Conservation (phyloP, 92 coral and sea anemone genomes). For the Epizoanthus scotinus region DNA sequence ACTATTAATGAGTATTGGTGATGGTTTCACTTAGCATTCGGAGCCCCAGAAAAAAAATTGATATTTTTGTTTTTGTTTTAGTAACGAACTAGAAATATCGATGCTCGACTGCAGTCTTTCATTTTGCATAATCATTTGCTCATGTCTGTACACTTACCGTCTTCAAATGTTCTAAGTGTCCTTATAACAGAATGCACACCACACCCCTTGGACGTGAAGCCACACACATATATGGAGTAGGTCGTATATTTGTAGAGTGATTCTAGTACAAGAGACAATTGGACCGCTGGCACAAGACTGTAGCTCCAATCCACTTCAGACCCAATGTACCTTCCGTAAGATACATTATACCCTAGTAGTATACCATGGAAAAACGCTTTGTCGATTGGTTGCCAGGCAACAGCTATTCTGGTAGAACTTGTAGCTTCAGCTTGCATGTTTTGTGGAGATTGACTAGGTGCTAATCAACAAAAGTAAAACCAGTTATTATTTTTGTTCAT, state of each 20-base stretch:
- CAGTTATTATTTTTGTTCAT: too few relatives aligned
- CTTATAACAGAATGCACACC: constrained; percentile 51
- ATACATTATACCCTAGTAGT: constrained; percentile 55
- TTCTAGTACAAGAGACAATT: constrained; percentile 12
- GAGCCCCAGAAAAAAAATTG: too few relatives aligned
- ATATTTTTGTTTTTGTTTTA: too few relatives aligned
- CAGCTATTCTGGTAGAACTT: constrained; percentile 54
- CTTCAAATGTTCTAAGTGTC: constrained; percentile 46
- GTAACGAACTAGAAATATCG: too few relatives aligned
- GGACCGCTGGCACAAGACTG: constrained; percentile 25
- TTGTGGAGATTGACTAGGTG: constrained; percentile 62
- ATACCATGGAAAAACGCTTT: constrained; percentile 44
- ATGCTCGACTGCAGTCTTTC: too few relatives aligned
- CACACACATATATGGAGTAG: constrained; percentile 56
- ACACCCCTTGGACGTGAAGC: constrained; percentile 68
- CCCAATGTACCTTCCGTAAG: constrained; percentile 32
- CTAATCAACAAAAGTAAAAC: constrained; percentile 41
- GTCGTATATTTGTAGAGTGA: constrained; percentile 36
- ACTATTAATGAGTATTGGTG: too few relatives aligned
- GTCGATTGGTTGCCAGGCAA: constrained; percentile 58
- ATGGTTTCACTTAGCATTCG: too few relatives aligned
- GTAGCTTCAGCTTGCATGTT: constrained; percentile 37
- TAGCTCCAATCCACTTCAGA: constrained; percentile 1
- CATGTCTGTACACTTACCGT: constrained; percentile 49
- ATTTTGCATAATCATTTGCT: background rate